A percentile compares a stretch with the other conserved stretches of the same genome.
Evolutionary conservation across 2,113 vertebrate species (phyloP).

Genomic region (Colinus virginianus): DNA sequence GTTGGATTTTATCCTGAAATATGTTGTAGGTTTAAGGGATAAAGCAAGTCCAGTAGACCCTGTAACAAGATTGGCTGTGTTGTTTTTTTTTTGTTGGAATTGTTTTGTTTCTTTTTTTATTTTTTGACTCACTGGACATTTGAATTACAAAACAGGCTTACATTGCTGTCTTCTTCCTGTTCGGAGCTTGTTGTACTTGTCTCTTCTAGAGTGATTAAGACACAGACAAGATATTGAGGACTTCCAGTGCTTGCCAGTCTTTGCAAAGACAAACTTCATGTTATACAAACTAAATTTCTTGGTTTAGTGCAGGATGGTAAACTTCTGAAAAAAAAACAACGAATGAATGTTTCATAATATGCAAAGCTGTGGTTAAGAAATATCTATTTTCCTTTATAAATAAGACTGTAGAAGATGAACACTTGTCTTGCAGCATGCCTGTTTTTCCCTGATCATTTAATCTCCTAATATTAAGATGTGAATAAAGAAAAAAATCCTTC

Average conservation of each 20-base stretch:
- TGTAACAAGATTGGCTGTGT: background rate
- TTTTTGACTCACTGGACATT: background rate
- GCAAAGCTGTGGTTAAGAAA: background rate
- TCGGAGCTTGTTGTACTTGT: background rate
- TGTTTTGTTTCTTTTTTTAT: background rate
- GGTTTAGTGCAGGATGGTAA: background rate
- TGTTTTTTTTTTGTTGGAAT: background rate
- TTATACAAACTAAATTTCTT: background rate
- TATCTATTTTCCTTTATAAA: background rate
- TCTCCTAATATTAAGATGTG: background rate
- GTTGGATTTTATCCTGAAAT: background rate
- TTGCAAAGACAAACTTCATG: background rate
- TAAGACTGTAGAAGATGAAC: background rate
- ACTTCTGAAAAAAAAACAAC: background rate
- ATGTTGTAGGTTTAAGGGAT: background rate
- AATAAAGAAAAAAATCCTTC: background rate
- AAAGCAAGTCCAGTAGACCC: background rate
- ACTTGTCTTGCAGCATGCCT: accelerated
- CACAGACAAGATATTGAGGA: background rate
- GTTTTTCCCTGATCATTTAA: background rate
- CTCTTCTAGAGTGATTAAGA: background rate
- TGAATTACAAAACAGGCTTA: background rate
- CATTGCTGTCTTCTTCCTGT: background rate
- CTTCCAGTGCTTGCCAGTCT: background rate
- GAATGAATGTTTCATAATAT: background rate